Evolutionary conservation across 2,888 invertebrate genomes (phyloP), one percentile per base, ranked within the genome.

Genomic region (Andrena chrysosceles): DNA sequence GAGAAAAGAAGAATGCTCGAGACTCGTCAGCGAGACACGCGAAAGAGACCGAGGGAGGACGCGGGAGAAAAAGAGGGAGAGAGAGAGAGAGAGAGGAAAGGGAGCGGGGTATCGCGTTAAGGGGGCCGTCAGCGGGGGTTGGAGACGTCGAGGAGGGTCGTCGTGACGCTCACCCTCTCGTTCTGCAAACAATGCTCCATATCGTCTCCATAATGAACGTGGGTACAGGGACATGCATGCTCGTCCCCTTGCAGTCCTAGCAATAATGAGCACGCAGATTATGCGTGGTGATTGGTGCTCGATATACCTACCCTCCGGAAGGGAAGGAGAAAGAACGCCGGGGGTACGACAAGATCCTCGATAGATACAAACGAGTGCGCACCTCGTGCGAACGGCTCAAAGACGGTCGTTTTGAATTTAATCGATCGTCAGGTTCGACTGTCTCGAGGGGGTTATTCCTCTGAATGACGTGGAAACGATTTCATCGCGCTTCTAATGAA

Each of bases 261-360:
- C 89, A 93, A 93, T 93, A 94, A 93, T 93, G 93, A 93, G 93
- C 90, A 93, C 93, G 93, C 91, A 92, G 93, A 93, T 93, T 93
- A 93, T 93, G 93, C 93, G 93, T 91, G 90, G 90, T 92, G 93
- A 94, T 93, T 93, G 92, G 91, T 90, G 91, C 91, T 92, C 92
- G 91, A 92, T 91, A 88, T 89, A 87, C 84, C 87, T 87, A 86
- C 83, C 83, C 90, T 89, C 86, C 88, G 86, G 87, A 87, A 91
- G 86, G 87, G 89, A 89, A 91, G 84, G 81, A 83, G 86, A 77
- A 77, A 83, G 84, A 78, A 78, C 66, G 78, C 73, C 23, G 70
- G 81, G 84, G 81, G 85, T 82, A 72, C 85, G 85, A 81, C 85
- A 87, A 85, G 84, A 86, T 85, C 81, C 87, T 79, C 86, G 88